phyloP scores from a whole-genome alignment of 2,113 vertebrate species.

The Vimba vimba region DNA sequence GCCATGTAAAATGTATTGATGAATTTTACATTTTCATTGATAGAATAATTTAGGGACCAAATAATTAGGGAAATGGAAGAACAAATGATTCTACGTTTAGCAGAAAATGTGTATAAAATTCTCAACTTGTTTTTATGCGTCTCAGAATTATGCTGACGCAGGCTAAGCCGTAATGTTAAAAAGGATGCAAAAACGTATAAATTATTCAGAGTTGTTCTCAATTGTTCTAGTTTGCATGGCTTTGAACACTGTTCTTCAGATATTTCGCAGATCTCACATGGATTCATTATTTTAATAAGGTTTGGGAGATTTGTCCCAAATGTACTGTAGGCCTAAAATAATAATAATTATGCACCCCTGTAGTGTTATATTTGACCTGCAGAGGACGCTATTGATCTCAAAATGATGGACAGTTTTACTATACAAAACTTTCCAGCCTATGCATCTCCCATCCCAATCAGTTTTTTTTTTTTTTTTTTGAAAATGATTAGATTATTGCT shows the following conservation, averaged over 20 bases:
- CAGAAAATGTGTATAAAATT: not conserved
- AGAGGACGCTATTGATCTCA: not conserved
- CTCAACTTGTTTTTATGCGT: not conserved
- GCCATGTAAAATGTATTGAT: not conserved
- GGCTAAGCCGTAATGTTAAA: not conserved
- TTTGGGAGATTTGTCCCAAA: not conserved
- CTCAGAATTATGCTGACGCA: not conserved
- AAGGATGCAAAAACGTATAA: not conserved
- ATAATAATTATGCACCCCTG: not conserved
- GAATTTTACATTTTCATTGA: not conserved
- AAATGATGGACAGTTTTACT: not conserved
- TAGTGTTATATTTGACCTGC: not conserved
- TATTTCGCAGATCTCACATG: not conserved
- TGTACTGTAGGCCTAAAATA: not conserved
- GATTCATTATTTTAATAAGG: not conserved
- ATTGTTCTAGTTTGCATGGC: not conserved
- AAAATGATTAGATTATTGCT: not conserved
- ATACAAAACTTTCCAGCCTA: not conserved
- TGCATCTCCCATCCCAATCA: not conserved
- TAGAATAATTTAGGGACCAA: too few species aligned
- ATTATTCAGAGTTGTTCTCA: slow-evolving; percentile 5
- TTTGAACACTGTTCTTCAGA: not conserved
- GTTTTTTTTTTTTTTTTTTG: not conserved
- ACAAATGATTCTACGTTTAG: not conserved
- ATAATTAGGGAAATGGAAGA: too few species aligned